A percentile compares a stretch with the other conserved stretches of the same genome.
Conservation (phyloP, 2,888 invertebrate species). For the Hipparchia semele region DNA sequence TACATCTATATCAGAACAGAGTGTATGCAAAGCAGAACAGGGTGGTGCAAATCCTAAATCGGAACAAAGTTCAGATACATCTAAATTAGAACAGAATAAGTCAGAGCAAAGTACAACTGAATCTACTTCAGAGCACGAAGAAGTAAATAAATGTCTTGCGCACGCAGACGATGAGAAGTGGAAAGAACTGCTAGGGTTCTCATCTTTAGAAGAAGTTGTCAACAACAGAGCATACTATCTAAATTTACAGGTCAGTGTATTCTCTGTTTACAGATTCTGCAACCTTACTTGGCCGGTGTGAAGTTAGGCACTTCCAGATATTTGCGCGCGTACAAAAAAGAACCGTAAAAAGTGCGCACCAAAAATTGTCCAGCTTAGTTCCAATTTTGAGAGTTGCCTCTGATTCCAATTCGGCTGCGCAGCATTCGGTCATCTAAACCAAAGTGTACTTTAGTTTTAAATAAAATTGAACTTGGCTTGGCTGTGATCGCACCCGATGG, state of each 20-base stretch:
- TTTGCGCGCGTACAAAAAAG: too few relatives aligned
- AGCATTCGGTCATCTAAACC: too few relatives aligned
- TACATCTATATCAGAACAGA: not conserved
- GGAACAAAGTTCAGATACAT: not conserved
- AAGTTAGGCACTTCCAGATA: too few relatives aligned
- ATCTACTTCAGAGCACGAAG: not conserved
- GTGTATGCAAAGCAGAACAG: not conserved
- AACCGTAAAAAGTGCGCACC: too few relatives aligned
- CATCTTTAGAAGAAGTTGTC: not conserved
- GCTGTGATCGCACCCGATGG: too few relatives aligned
- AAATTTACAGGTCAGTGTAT: conserved; percentile 5
- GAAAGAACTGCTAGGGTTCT: not conserved
- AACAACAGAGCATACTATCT: not conserved
- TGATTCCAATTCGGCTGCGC: too few relatives aligned
- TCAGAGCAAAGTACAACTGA: not conserved
- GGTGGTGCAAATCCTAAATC: not conserved
- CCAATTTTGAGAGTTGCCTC: too few relatives aligned
- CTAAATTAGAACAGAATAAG: not conserved
- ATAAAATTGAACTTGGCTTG: too few relatives aligned
- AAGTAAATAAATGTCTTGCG: not conserved
- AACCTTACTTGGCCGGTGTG: too few relatives aligned
- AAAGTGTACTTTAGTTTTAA: too few relatives aligned
- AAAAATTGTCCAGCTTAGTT: too few relatives aligned
- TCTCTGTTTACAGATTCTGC: not conserved
- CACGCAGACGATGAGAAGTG: not conserved